A percentile compares a stretch with the other conserved stretches of the same genome.
These are phyloP conservation scores for Eunapius fragilis DNA, from an alignment of 37 sponge, comb jelly and placozoan species.

Conservation along the genomic window DNA sequence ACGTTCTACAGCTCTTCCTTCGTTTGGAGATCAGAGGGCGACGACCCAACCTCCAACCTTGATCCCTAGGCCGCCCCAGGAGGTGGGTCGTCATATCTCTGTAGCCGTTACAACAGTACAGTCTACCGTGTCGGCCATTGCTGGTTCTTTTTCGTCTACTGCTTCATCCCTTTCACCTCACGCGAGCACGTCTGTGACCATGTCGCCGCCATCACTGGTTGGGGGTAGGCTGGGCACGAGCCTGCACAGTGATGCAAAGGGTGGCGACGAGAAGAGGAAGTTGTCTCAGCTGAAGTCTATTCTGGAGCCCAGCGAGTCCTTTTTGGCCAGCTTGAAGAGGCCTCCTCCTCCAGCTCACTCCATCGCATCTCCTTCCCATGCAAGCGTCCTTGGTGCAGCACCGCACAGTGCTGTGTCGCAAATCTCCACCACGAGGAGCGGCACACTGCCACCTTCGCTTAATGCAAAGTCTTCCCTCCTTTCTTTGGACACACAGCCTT, in stretches of 20 bases:
- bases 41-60: background rate
- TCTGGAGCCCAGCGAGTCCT: conserved; percentile 25
- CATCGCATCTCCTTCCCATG: too few relatives aligned
- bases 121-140: background rate
- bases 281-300: conserved; percentile 20
- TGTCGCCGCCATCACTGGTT: background rate
- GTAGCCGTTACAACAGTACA: background rate
- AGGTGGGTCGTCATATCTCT: background rate
- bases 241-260: conserved; percentile 5
- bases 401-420: background rate
- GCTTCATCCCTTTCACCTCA: background rate
- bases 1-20: background rate
- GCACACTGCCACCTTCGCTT: background rate
- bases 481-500: background rate
- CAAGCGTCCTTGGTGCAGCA: too few relatives aligned
- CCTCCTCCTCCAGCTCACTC: background rate
- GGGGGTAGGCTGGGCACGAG: background rate
- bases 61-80: background rate
- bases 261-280: conserved; percentile 14
- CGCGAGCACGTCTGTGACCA: background rate
- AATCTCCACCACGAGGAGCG: background rate
- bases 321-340: conserved; percentile 20
- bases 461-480: background rate
- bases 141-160: background rate
- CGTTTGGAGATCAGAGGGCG: background rate